Conservation (phyloP, 2,888 invertebrate genomes). For the Anthrax anthrax region DNA sequence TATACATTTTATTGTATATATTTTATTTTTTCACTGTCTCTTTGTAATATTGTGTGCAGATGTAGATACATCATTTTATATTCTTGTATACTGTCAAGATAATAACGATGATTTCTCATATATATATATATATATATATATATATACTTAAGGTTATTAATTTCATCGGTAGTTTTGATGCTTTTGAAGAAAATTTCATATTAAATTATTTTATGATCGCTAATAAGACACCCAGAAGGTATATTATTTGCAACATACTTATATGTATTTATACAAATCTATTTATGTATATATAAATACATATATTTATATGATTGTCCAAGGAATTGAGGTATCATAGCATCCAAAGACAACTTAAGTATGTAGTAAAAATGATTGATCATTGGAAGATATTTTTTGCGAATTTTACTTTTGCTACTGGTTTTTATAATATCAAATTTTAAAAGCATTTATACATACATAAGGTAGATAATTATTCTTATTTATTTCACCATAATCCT, state of each 20-base stretch:
- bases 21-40: too few relatives aligned
- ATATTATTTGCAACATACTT: background rate
- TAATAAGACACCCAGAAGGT: background rate
- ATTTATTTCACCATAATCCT: too few relatives aligned
- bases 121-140: background rate
- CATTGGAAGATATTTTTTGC: background rate
- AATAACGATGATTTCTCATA: background rate
- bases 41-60: too few relatives aligned
- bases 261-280: too few relatives aligned
- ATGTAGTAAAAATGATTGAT: background rate
- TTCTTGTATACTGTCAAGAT: background rate
- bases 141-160: background rate
- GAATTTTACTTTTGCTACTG: background rate
- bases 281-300: too few relatives aligned
- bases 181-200: background rate
- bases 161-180: background rate
- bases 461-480: too few relatives aligned
- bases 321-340: background rate
- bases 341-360: background rate
- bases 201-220: background rate
- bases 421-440: background rate
- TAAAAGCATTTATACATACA: background rate
- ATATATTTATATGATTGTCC: too few relatives aligned
- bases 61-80: background rate
- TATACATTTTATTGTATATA: too few relatives aligned